These are phyloP conservation scores for Aldabrachelys gigantea DNA, from an alignment of 2,113 vertebrate genomes.

Conservation along the genomic window DNA sequence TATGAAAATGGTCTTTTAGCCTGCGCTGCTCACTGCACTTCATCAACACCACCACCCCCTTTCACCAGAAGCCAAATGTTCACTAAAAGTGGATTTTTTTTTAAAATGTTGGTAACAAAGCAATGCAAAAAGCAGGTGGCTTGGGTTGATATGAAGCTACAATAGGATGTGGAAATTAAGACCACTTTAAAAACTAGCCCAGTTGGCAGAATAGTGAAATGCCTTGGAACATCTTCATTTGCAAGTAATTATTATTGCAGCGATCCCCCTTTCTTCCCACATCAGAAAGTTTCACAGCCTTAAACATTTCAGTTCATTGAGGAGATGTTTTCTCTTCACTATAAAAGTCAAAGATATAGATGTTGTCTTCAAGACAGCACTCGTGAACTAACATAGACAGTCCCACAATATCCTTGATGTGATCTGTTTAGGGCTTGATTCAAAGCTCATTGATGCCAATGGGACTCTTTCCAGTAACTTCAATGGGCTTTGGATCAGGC, in stretches of 20 bases:
- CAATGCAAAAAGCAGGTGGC: not conserved
- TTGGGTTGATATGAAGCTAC: not conserved
- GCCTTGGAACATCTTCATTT: not conserved
- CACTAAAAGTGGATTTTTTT: not conserved
- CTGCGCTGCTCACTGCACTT: not conserved
- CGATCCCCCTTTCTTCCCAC: not conserved
- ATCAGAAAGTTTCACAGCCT: accelerated
- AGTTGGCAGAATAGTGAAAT: not conserved
- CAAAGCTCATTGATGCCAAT: not conserved
- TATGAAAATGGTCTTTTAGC: not conserved
- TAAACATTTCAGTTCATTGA: not conserved
- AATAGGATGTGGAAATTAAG: not conserved
- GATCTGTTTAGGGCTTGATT: not conserved
- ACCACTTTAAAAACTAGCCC: not conserved
- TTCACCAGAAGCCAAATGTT: not conserved
- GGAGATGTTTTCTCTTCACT: not conserved
- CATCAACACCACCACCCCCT: not conserved
- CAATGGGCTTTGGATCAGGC: not conserved
- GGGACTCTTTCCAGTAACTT: not conserved
- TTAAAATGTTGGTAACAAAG: not conserved
- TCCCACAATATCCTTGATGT: not conserved
- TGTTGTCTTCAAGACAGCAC: accelerated
- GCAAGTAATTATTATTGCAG: not conserved
- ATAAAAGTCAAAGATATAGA: not conserved
- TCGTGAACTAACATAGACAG: accelerated